A percentile compares a stretch with the other conserved stretches of the same genome.
Conservation (phyloP, 2,113 vertebrate genomes). For the Antechinus stuartii region DNA sequence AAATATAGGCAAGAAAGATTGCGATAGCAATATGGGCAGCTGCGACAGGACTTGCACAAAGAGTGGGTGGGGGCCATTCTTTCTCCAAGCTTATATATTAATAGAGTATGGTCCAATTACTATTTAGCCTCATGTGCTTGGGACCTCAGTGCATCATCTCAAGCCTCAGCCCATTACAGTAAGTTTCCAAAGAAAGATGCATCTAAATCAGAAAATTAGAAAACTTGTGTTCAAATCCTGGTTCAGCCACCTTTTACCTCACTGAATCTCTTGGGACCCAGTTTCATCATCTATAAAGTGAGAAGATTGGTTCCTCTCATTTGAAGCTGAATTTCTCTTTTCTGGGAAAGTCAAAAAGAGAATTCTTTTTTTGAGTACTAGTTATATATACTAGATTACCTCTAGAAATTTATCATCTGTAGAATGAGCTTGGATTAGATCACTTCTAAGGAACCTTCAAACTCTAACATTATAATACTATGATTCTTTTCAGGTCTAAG, state of each 20-base stretch:
- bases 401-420: background rate
- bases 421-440: background rate
- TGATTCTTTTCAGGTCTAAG: background rate
- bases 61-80: too few relatives aligned
- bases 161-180: too few relatives aligned
- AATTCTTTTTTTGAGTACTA: background rate
- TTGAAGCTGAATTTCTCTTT: background rate
- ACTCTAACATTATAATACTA: background rate
- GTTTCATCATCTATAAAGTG: background rate
- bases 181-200: background rate
- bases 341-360: background rate
- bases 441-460: background rate
- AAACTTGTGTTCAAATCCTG: background rate
- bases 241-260: background rate
- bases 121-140: too few relatives aligned
- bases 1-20: too few relatives aligned
- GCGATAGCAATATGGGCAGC: too few relatives aligned
- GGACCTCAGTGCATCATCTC: too few relatives aligned
- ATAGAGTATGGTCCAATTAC: too few relatives aligned
- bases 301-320: background rate
- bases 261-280: background rate
- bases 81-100: too few relatives aligned
- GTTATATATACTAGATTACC: background rate
- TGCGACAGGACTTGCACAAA: too few relatives aligned
- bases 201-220: background rate